Conservation (phyloP, 2,888 invertebrate species). For the Machimus atricapillus region DNA sequence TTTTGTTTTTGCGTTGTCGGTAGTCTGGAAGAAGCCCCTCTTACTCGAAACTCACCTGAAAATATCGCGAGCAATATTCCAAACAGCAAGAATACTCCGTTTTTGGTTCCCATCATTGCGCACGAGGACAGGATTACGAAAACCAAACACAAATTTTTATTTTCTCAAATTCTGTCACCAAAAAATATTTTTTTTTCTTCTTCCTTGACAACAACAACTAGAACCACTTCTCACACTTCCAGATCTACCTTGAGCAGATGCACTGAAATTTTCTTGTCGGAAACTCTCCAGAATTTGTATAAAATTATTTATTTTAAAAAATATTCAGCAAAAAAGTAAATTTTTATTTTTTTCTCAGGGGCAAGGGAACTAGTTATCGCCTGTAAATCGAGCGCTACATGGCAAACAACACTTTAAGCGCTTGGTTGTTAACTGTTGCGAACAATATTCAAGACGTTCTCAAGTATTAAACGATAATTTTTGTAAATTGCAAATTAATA, state of each 20-base stretch:
- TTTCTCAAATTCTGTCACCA: slow-evolving; percentile 13
- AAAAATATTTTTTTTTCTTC: not conserved
- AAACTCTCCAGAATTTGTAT: not conserved
- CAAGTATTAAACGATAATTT: not conserved
- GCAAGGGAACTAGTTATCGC: not conserved
- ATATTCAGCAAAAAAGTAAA: not conserved
- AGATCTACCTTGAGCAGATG: not conserved
- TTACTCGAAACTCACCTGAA: slow-evolving; percentile 55
- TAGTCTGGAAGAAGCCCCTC: not conserved
- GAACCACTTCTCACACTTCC: slow-evolving; percentile 12
- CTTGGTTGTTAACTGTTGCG: not conserved
- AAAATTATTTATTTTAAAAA: not conserved
- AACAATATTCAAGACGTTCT: not conserved
- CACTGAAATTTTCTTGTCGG: not conserved
- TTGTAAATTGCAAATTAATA: not conserved
- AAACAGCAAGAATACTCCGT: slow-evolving; percentile 56
- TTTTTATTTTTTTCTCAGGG: not conserved
- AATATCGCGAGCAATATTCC: slow-evolving; percentile 58
- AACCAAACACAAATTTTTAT: slow-evolving; percentile 1
- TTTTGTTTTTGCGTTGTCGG: not conserved
- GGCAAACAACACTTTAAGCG: not conserved
- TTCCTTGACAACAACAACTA: not conserved
- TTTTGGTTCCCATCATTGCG: slow-evolving; percentile 55
- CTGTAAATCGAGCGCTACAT: slow-evolving; percentile 2
- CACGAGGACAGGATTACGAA: slow-evolving; percentile 49